Conservation (phyloP, 2,888 invertebrate genomes). For the Drosophila anomelani region DNA sequence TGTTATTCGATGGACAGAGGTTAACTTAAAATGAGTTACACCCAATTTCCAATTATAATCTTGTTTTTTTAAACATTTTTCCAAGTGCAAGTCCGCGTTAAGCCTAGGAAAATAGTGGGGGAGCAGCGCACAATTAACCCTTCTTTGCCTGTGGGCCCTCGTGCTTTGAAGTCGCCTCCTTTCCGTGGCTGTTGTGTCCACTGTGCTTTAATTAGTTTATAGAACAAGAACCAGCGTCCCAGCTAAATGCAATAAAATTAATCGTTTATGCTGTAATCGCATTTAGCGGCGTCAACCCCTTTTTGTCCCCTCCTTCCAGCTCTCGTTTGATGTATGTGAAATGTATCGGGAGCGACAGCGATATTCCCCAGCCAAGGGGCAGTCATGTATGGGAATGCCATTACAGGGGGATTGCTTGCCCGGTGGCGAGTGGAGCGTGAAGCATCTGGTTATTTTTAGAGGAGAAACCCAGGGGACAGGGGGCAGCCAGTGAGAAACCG, state of each 20-base stretch:
- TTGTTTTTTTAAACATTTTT: not conserved
- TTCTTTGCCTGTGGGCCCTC: slow-evolving; percentile 35
- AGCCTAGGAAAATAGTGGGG: not conserved
- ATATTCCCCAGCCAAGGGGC: slow-evolving; percentile 46
- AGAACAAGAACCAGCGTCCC: slow-evolving; percentile 39
- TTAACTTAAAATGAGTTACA: not conserved
- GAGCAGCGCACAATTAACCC: slow-evolving; percentile 70
- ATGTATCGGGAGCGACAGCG: slow-evolving; percentile 20
- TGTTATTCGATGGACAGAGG: not conserved
- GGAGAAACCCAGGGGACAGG: not conserved
- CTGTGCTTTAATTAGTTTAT: slow-evolving; percentile 71
- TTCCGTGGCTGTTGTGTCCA: slow-evolving; percentile 27
- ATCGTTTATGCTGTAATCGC: slow-evolving; percentile 75
- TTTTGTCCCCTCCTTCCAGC: not conserved
- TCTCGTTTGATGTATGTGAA: slow-evolving; percentile 25
- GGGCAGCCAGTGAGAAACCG: not conserved
- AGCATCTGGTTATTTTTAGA: slow-evolving; percentile 46
- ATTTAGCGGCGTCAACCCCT: slow-evolving; percentile 49
- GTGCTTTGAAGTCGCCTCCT: slow-evolving; percentile 28
- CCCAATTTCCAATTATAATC: not conserved
- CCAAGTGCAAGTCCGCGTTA: slow-evolving; percentile 17
- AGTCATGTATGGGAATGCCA: slow-evolving; percentile 73
- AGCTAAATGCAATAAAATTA: slow-evolving; percentile 62
- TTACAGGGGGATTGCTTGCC: slow-evolving; percentile 59
- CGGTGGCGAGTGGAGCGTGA: slow-evolving; percentile 61